Evolutionary conservation across 2,888 invertebrate genomes (phyloP), one percentile per base, ranked within the genome.

Genomic region (Pheosia tremula): DNA sequence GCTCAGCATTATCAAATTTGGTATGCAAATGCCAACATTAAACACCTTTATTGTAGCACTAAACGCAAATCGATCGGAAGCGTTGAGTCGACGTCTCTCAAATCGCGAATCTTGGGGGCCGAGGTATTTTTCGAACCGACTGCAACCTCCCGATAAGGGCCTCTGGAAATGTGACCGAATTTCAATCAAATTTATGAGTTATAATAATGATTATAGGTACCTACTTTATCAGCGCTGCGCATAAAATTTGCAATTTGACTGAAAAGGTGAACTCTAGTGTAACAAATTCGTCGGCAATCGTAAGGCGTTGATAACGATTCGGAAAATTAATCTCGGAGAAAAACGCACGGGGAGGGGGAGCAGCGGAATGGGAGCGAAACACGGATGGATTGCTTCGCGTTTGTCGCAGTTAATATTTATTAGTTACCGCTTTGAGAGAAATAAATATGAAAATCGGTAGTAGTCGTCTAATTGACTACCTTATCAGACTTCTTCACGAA

Each of bases 141-240:
- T 93, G 93, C 91, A 91, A 82, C 85, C 76, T 75, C 74, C 84
- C 86, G 93, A 93, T 93, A 93, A 93, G 91, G 84, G 82, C 78
- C 80, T 80, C 76, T 85, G 85, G 89, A 90, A 92, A 91, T 92
- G 90, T 91, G 88, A 91, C 91, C 91, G 88, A 91, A 91, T 90
- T 93, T 93, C 93, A 92, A 93, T 93, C 90, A 90, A 92, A 92
- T 93, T 93, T 93, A 93, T 91, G 91, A 93, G 84, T 91, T 91
- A 91, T 90, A 88, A 93, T 92, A 92, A 93, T 92, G 89, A 93
- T 92, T 91, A 90, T 91, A 91, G 91, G 90, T 84, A 86, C 24
- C 24, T 24, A 24, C 88, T 91, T 92, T 92, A 93, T 92, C 91
- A 80, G 83, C 75, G 86, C 80, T 80, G 68, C 88, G 89, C 91